These are phyloP conservation scores for Hylyphantes graminicola DNA, from an alignment of 1,140 invertebrate genomes.

Conservation along the genomic window DNA sequence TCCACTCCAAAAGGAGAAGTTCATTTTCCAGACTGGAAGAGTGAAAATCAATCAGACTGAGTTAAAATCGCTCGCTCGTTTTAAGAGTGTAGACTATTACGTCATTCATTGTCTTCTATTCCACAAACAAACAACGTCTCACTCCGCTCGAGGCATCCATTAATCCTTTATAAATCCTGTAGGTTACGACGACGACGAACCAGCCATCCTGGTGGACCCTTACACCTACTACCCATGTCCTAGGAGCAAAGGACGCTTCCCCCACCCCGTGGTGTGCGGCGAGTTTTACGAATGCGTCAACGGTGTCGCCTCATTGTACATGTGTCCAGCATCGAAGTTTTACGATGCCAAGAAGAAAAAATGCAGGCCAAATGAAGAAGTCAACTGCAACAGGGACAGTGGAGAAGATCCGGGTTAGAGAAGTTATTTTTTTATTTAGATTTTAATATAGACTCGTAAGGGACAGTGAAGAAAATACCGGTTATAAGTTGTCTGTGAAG, in stretches of 20 bases:
- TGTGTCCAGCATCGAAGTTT: neutral
- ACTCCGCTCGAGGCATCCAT: too few species aligned
- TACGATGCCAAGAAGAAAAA: neutral
- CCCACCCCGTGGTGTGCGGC: constrained; percentile 5
- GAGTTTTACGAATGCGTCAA: constrained; percentile 19
- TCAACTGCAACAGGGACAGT: constrained; percentile 10
- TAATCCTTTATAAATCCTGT: too few species aligned
- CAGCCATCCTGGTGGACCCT: constrained; percentile 1
- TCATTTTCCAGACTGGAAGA: too few species aligned
- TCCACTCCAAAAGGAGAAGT: too few species aligned
- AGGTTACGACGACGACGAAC: constrained; percentile 28
- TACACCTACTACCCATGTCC: neutral
- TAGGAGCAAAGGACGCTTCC: neutral
- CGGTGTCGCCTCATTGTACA: neutral
- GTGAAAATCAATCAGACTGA: too few species aligned
- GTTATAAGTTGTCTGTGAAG: too few species aligned
- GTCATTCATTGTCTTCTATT: too few species aligned
- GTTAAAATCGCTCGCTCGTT: too few species aligned
- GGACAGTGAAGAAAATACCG: too few species aligned
- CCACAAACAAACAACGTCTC: too few species aligned
- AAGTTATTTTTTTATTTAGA: neutral
- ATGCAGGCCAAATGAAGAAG: neutral
- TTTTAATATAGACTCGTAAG: too few species aligned
- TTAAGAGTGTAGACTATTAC: too few species aligned
- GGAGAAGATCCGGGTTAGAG: neutral